phyloP scores from a whole-genome alignment of 64 coral and sea anemone species.

The Actinia equina region DNA sequence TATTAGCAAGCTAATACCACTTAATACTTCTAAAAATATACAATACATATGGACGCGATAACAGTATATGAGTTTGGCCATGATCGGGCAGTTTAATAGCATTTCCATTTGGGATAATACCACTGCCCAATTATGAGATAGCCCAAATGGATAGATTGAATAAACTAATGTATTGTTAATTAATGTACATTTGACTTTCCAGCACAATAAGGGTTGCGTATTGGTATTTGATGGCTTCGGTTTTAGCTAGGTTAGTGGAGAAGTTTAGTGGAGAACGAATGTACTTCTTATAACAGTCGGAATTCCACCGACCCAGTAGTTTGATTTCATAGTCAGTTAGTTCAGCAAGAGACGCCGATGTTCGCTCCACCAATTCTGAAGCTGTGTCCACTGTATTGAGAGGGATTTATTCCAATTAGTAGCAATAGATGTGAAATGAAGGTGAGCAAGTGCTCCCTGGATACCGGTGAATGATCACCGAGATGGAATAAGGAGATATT shows the following conservation, averaged over 20 bases:
- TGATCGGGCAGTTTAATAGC: background rate
- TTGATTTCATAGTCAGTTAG: constrained; percentile 30
- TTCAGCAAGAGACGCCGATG: constrained; percentile 17
- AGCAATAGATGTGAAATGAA: constrained; percentile 16
- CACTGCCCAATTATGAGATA: no score
- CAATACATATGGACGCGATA: background rate
- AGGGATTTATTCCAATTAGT: no score
- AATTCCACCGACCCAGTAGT: constrained; percentile 16
- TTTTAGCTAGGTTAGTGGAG: background rate
- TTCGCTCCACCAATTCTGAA: constrained; percentile 31
- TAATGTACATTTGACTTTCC: no score
- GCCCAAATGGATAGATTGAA: no score
- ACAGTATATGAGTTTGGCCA: background rate
- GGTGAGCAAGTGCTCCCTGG: background rate
- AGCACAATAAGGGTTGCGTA: constrained; percentile 3
- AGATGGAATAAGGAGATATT: background rate
- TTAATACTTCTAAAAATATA: no score
- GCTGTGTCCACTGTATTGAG: no score
- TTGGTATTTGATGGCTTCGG: background rate
- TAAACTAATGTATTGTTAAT: no score
- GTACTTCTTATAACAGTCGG: constrained; percentile 6
- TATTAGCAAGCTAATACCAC: no score
- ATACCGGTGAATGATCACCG: background rate
- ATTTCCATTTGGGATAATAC: background rate
- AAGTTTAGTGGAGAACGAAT: background rate